Evolutionary conservation across 2,113 vertebrate species (phyloP).

Genomic region (Carassius carassius): DNA sequence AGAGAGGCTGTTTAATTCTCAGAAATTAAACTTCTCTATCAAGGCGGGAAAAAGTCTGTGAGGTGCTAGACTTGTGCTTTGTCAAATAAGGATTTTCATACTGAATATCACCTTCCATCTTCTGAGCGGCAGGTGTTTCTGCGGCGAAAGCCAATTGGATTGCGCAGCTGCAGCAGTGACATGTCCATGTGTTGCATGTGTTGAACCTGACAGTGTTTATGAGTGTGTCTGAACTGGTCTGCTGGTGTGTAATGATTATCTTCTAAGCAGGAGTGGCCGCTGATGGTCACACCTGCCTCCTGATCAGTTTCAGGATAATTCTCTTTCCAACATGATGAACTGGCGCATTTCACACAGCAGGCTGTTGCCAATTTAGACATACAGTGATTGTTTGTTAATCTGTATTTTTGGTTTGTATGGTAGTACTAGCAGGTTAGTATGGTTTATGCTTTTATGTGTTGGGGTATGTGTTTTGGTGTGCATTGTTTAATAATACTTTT

Average conservation of each 20-base stretch:
- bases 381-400: conserved; percentile 54
- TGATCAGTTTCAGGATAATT: conserved; percentile 58
- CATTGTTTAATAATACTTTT: too few species aligned
- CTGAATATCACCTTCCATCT: background rate
- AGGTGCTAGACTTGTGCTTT: background rate
- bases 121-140: conserved; percentile 12
- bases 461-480: too few species aligned
- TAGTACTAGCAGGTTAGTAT: too few species aligned
- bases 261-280: conserved; percentile 25
- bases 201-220: conserved; percentile 26
- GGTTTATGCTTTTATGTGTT: too few species aligned
- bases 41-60: background rate
- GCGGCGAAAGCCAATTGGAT: conserved; percentile 17
- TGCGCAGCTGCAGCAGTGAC: conserved; percentile 7
- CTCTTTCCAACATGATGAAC: conserved; percentile 63
- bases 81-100: background rate
- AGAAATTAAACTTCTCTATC: conserved; percentile 32
- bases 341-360: conserved; percentile 45
- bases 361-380: conserved; percentile 40
- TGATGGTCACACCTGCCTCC: conserved; percentile 52
- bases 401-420: conserved; percentile 18
- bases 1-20: conserved; percentile 6
- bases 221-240: conserved; percentile 8
- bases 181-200: background rate
- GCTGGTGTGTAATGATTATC: background rate